Evolutionary conservation across 2,888 invertebrate genomes (phyloP).

Genomic region (Agrochola lychnidis): DNA sequence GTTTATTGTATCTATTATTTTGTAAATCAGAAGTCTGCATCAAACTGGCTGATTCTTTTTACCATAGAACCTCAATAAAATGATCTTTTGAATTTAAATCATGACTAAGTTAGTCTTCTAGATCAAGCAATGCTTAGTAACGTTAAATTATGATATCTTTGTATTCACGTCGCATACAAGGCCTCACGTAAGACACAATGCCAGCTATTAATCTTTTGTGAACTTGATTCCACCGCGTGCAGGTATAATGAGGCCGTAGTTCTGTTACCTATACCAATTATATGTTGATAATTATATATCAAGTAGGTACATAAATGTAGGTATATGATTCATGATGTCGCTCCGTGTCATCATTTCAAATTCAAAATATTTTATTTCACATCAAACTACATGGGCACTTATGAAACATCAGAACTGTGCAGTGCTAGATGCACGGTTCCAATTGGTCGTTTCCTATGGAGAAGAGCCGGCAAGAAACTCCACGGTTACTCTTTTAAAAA

Average conservation of each 20-base stretch:
- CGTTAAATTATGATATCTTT: constrained; percentile 27
- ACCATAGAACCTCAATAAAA: constrained; percentile 18
- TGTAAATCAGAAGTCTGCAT: background rate
- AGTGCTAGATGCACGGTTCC: too few species aligned
- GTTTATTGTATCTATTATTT: background rate
- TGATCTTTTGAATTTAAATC: constrained; percentile 27
- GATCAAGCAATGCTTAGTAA: constrained; percentile 35
- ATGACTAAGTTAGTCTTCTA: constrained; percentile 8
- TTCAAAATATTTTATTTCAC: too few species aligned
- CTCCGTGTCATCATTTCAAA: too few species aligned
- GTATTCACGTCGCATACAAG: constrained; percentile 62
- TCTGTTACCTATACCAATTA: constrained; percentile 5
- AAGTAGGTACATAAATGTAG: too few species aligned
- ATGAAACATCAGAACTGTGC: too few species aligned
- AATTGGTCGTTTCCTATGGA: too few species aligned
- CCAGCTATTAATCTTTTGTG: constrained; percentile 56
- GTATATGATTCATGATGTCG: too few species aligned
- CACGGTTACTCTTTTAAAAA: too few species aligned
- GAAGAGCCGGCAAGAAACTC: too few species aligned
- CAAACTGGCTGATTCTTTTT: background rate
- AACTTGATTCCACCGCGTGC: constrained; percentile 63
- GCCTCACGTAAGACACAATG: constrained; percentile 57
- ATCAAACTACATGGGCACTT: too few species aligned
- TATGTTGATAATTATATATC: background rate
- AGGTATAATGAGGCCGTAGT: constrained; percentile 12